Evolutionary conservation across 1,140 invertebrate genomes (phyloP), one percentile per base, ranked within the genome.

Genomic region (Brachionus angularis): DNA sequence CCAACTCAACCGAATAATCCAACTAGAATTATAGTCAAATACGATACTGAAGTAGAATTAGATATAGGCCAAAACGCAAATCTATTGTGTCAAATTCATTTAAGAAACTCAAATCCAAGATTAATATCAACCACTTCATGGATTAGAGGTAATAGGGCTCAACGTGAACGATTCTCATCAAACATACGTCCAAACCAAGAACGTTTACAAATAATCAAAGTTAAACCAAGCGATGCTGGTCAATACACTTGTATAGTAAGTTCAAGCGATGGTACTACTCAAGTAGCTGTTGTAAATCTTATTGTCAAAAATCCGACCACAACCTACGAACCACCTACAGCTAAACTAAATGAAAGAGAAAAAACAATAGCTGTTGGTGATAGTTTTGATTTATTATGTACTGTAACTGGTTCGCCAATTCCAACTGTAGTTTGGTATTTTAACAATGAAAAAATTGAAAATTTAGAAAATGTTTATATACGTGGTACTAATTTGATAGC

Each of bases 181-280:
- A 46, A 67, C 23, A 50, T 67, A 3, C 33, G 62, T 31, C 62
- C 62, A 16, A 67, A 67, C 23, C 62, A 67, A 67, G 62, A 67
- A 50, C 23, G 62, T 16, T 36, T 67, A 47, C 42, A 50, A 47
- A 67, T 67, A 47, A 46, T 47, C 5, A 50, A 36, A 46, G 62
- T 67, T 4, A 46, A 47, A 50, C 62, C 47, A 46, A 47, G 18
- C n/a, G 62, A 67, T 16, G 25, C 62, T 50, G 62, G 62, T 46
- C 42, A 47, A 46, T 67, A 67, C 42, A 47, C 62, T 47, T 67
- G 62, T 50, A 67, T 67, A 21, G 25, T 67, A 4, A 67, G 62
- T n/a, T 67, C 62, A 50, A 67, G 62, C 47, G 62, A 67, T 47
- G 62, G 62, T 23, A 47, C 16, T 8, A 50, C 25, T 12, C 42